Percentiles rank a stretch among this genome's conserved stretches.
phyloP scores from a whole-genome alignment of 2,797 vertebrate genomes.

The Tolypeutes matacus region DNA sequence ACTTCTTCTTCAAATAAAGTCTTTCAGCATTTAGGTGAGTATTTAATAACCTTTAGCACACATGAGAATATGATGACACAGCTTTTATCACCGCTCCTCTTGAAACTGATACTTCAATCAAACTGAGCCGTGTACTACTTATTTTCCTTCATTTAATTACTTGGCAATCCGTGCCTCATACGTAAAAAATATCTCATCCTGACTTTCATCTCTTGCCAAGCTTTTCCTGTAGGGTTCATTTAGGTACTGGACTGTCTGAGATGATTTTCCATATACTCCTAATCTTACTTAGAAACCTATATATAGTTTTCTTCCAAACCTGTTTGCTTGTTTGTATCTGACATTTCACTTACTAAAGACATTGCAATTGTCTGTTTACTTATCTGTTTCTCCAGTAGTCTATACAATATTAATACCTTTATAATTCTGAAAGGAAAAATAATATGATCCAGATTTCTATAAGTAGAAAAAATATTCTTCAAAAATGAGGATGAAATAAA shows the following conservation, averaged over 20 bases:
- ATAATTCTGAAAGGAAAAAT: not conserved
- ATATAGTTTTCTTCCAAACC: not conserved
- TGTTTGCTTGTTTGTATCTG: not conserved
- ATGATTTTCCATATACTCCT: not conserved
- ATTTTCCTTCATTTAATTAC: not conserved
- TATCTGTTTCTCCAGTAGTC: not conserved
- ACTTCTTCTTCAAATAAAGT: not conserved
- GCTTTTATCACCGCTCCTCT: not conserved
- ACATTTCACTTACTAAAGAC: not conserved
- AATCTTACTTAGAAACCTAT: not conserved
- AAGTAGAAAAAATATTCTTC: not conserved
- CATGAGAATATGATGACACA: not conserved
- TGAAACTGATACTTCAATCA: not conserved
- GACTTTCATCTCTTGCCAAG: not conserved
- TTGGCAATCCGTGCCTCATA: not conserved
- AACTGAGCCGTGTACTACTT: not conserved
- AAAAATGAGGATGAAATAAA: not conserved
- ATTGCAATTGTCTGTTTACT: not conserved
- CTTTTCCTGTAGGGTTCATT: not conserved
- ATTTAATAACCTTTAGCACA: not conserved
- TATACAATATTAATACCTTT: not conserved
- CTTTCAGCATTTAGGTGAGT: not conserved
- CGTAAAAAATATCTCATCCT: not conserved
- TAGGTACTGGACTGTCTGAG: not conserved
- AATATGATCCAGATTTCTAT: not conserved